Base-by-base conservation (phyloP, 2,797 vertebrate genomes). In the Coccyzus lansbergi region DNA sequence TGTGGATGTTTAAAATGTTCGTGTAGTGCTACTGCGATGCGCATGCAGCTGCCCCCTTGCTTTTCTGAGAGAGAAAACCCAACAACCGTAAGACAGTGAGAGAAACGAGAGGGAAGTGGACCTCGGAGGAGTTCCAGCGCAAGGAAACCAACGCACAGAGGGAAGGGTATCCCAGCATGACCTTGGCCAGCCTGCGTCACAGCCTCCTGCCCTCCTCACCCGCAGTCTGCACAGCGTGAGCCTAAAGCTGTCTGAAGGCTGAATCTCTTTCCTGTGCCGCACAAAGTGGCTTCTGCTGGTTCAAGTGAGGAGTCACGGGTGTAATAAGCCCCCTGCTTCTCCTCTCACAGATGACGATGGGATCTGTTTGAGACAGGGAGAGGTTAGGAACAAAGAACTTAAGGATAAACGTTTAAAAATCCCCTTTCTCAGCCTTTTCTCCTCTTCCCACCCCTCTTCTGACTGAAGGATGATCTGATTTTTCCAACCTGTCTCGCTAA, bases 1-100 rank as follows among this genome's bases (percentile, higher is more conserved):
- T 2, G 1, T 22, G 29, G 7, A 4, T 2, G 6, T 2, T 7
- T 15, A 5, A 44, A n/a, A 18, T 1, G 12, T 6, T 4, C 6
- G 36, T 5, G 6, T 25, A 65, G 51, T 2, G 53, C 33, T 36
- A 13, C 77, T 28, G 11, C 1, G 40, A 38, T 19, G 40, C 26
- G 53, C 72, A 75, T 60, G 62, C 65, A 60, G 68, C 40, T 88
- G 81, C 33, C 25, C 28, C 28, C 58, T 20, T n/a, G 67, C 85
- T 48, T 9, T 48, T n/a, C 13, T 17, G 44, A 44, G 33, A 46
- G 67, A 6, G 38, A 53, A 58, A 51, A 1, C 10, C 25, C 56
- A 49, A 4, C 6, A 25, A 9, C 42, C 42, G 46, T 3, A 29
- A 55, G 72, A 40, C 28, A 55, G 12, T 20, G 36, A 69, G 44